A percentile compares a stretch with the other conserved stretches of the same genome.
phyloP scores from a whole-genome alignment of 92 coral and sea anemone genomes.

The Anthopleura xanthogrammica region DNA sequence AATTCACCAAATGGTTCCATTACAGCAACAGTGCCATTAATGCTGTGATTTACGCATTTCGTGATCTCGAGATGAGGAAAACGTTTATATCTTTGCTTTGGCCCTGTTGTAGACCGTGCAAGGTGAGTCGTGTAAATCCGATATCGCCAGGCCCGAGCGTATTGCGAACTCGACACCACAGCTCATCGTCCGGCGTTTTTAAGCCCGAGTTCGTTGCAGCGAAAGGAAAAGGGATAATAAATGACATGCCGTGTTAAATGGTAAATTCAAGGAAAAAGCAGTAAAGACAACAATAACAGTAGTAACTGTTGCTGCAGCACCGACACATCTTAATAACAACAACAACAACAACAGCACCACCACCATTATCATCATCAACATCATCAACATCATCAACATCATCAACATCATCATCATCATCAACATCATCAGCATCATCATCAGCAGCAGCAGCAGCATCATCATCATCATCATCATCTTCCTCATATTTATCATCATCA shows the following conservation, averaged over 20 bases:
- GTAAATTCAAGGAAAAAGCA: neutral
- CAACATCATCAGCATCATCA: no score
- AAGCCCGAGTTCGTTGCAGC: conserved; percentile 2
- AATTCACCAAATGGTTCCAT: conserved; percentile 86
- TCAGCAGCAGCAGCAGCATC: no score
- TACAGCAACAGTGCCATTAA: conserved; percentile 87
- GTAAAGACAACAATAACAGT: no score
- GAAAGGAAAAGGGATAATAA: neutral
- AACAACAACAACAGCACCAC: no score
- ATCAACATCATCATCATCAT: no score
- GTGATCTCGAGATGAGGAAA: conserved; percentile 73
- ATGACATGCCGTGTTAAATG: neutral
- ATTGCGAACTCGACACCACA: conserved; percentile 28
- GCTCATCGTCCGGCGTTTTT: conserved; percentile 6
- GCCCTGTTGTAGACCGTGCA: conserved; percentile 16
- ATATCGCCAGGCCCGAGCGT: conserved; percentile 6
- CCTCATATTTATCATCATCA: no score
- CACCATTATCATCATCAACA: no score
- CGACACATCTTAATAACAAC: no score
- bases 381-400: no score
- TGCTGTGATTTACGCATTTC: conserved; percentile 81
- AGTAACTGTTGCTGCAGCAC: no score
- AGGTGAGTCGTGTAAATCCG: conserved; percentile 18
- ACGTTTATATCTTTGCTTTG: conserved; percentile 40
- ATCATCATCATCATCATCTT: no score